Evolutionary conservation across 2,797 vertebrate genomes (phyloP), one percentile per base, ranked within the genome.

Genomic region (Heliangelus exortis): DNA sequence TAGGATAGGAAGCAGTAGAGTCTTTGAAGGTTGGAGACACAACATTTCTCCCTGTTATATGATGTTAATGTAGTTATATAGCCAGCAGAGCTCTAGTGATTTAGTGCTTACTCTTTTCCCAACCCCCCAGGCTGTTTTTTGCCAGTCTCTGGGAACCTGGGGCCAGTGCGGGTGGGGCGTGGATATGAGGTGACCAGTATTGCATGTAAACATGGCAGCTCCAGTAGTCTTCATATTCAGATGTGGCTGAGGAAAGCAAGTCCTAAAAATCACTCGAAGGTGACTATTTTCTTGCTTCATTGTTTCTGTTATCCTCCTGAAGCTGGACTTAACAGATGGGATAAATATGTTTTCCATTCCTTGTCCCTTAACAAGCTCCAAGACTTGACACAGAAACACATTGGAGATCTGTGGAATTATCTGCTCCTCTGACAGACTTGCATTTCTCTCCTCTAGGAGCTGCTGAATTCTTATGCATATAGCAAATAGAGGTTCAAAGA

Each of bases 81-180:
- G 23, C n/a, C 47, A 85, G 28, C 41, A 84, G 67, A 87, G 23
- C 26, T 92, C n/a, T 67, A 34, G 25, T 61, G 54, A 25, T 80
- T 79, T 51, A 73, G 26, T 84, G 20, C n/a, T 67, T 1, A 0
- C 8, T 58, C 1, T 76, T 8, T 4, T 17, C 4, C 4, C 28
- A 2, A 6, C 8, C 2, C 2, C 13, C 8, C 15, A 5, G 39
- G 14, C 22, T 84, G 19, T 0, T 81, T 36, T 75, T 48, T 12
- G 13, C 10, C 9, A 61, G 19, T 39, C 34, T 63, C 23, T 78
- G 36, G 41, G 53, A 11, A 7, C 9, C 26, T 29, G 28, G 17
- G 5, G 18, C 21, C 36, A 58, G 1, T 45, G n/a, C 3, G 3
- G 25, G 9, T 67, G 12, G 10, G 23, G 9, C 8, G 21, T 45